phyloP scores from a whole-genome alignment of 2,797 vertebrate species.

The Psittacula derbiana region DNA sequence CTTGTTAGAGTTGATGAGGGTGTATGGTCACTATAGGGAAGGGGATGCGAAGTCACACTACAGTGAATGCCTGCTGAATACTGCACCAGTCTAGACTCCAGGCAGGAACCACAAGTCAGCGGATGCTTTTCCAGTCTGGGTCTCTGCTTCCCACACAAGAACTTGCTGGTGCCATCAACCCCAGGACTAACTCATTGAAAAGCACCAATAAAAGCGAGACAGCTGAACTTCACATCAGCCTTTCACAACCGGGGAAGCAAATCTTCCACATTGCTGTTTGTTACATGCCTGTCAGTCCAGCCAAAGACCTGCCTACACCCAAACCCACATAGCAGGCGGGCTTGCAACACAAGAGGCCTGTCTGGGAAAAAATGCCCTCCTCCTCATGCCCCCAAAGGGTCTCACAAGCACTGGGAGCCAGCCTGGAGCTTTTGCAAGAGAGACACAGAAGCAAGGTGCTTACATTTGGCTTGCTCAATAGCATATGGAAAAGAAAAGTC shows the following conservation, averaged over 20 bases:
- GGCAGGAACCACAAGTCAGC: not conserved
- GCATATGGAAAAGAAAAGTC: not conserved
- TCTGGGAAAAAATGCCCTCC: not conserved
- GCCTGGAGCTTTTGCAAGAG: not conserved
- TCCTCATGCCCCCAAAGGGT: not conserved
- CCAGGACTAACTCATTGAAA: not conserved
- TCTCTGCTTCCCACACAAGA: not conserved
- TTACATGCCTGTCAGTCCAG: rapidly evolving
- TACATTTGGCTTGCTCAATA: not conserved
- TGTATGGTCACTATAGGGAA: not conserved
- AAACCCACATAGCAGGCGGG: not conserved
- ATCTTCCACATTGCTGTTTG: not conserved
- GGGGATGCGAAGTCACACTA: not conserved
- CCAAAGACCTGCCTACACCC: not conserved
- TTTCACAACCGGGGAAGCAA: not conserved
- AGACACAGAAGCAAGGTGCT: rapidly evolving
- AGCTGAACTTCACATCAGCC: not conserved
- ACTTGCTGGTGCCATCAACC: not conserved
- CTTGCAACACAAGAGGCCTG: not conserved
- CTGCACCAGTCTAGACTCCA: not conserved
- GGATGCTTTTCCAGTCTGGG: not conserved
- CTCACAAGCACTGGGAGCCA: not conserved
- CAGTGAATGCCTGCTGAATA: not conserved
- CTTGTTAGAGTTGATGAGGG: not conserved
- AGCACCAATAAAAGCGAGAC: not conserved